Base-by-base conservation (phyloP, 1,140 invertebrate species). In the Orius insidiosus region DNA sequence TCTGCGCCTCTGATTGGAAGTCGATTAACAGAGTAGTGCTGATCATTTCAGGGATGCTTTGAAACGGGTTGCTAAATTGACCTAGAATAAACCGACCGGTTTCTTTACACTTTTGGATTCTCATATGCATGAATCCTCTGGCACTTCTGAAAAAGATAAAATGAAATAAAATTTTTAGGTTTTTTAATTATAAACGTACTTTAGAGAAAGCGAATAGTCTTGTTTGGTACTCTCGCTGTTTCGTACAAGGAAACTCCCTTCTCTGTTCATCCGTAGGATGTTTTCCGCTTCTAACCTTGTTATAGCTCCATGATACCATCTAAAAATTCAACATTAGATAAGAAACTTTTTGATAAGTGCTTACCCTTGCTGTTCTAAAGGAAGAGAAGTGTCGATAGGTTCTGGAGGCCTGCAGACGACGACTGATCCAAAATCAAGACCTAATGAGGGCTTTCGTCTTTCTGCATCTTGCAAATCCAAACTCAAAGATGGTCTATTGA, bases 1-100 rank as follows among this genome's bases (percentile, higher is more conserved):
- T 95, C 89, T 3, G 89, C 88, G 36, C 90, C 90, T n/a, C n/a
- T n/a, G 38, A 95, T 88, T 13, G 90, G 90, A 50, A 97, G 72
- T 56, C 85, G 74, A 62, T 93, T 88, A 37, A 85, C 72, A 46
- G 86, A 85, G 61, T 93, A 95, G 61, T 95, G 85, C 49, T 80
- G 74, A 97, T 86, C 75, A 95, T 85, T 60, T 88, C 80, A 5
- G 89, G 87, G 56, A 97, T 87, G 15, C 75, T 82, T 13, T 76
- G 70, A 59, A 94, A 96, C 7, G 85, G 85, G 47, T 85, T 85
- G 58, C 85, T 85, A 58, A 88, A 89, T 57, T 90, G 85, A 10
- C 88, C 88, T 50, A 95, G 62, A 32, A 90, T 87, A 59, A 78
- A 93, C 41, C 77, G 71, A 19, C 74, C 75, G 19, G 71, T 68